Evolutionary conservation across 2,888 invertebrate genomes (phyloP).

Genomic region (Mallateleia sp.): DNA sequence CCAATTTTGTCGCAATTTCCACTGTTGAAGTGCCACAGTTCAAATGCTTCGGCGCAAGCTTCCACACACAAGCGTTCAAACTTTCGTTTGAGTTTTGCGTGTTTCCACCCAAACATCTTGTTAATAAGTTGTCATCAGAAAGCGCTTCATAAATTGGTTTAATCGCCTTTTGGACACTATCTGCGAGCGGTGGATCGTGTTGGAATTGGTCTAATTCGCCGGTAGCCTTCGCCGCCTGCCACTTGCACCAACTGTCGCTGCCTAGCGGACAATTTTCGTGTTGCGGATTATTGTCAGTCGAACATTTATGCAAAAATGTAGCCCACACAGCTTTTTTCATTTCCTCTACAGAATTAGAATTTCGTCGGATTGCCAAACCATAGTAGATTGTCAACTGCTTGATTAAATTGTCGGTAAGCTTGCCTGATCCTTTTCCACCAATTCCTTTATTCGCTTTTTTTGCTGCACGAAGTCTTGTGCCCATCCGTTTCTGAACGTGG

Average conservation of each 20-base stretch:
- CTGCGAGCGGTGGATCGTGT: constrained; percentile 35
- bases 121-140: constrained; percentile 78
- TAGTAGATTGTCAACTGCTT: constrained; percentile 31
- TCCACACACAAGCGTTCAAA: constrained; percentile 84
- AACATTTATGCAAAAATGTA: constrained; percentile 41
- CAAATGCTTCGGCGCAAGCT: constrained; percentile 81
- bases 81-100: constrained; percentile 49
- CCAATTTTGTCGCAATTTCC: too few species aligned
- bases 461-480: constrained; percentile 34
- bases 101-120: constrained; percentile 81
- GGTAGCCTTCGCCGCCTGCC: constrained; percentile 3
- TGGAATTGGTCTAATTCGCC: constrained; percentile 22
- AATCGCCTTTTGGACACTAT: constrained; percentile 47
- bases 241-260: constrained; percentile 10
- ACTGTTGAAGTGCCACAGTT: too few species aligned
- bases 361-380: constrained; percentile 76
- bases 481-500: too few species aligned
- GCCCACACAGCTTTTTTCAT: constrained; percentile 40
- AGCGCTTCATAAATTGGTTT: constrained; percentile 54
- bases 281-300: constrained; percentile 62
- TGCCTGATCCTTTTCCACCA: constrained; percentile 23
- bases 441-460: constrained; percentile 33
- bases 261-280: neutral
- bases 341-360: constrained; percentile 63
- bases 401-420: constrained; percentile 16